phyloP scores from a whole-genome alignment of 2,113 vertebrate species.

The Sapajus apella region DNA sequence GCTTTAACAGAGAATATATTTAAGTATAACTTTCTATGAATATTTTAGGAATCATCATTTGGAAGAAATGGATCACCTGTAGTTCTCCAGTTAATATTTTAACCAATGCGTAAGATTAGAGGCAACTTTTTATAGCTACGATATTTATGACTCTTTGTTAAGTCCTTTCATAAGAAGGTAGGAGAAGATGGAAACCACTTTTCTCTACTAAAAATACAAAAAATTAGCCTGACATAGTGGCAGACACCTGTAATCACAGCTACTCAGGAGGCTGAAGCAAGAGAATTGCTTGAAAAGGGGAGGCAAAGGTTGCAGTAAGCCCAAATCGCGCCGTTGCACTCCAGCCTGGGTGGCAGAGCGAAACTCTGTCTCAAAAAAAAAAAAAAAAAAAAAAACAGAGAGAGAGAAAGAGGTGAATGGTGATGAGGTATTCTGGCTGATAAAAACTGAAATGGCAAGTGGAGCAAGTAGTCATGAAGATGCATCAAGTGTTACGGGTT shows the following conservation, averaged over 20 bases:
- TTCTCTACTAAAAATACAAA: not conserved
- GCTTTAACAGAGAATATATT: not conserved
- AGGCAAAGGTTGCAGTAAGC: no score
- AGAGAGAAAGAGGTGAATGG: not conserved
- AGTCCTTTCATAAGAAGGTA: not conserved
- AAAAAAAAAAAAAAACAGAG: no score
- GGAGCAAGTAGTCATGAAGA: not conserved
- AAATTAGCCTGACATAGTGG: no score
- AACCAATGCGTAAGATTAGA: not conserved
- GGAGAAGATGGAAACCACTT: fast-evolving
- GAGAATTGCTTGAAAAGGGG: no score
- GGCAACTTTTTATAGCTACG: not conserved
- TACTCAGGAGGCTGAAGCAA: no score
- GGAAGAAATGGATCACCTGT: not conserved
- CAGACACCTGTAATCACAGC: no score
- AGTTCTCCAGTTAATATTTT: not conserved
- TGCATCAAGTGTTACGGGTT: not conserved
- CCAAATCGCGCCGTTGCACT: no score
- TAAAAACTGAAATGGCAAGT: not conserved
- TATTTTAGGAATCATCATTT: not conserved
- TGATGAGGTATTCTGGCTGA: not conserved
- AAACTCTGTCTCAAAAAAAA: no score
- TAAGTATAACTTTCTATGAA: not conserved
- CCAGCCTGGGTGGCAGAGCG: no score
- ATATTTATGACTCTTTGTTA: not conserved